These are phyloP conservation scores for Sebastolobus alascanus DNA, from an alignment of 2,797 vertebrate species.

Conservation along the genomic window DNA sequence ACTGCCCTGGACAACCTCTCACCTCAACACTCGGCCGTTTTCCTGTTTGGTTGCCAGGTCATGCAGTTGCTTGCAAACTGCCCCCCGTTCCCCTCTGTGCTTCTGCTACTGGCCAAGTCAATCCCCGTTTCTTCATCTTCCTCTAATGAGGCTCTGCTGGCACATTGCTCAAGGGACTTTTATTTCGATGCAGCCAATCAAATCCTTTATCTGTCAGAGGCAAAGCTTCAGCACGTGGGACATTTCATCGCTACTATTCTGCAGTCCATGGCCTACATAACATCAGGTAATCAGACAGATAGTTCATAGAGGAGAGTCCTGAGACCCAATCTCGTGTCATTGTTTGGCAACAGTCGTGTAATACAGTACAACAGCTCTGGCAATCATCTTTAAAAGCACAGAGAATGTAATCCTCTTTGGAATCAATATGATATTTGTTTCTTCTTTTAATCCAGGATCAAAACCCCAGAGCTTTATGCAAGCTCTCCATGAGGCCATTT, in stretches of 20 bases:
- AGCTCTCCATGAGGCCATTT: slow-evolving; percentile 82
- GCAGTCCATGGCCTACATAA: slow-evolving; percentile 86
- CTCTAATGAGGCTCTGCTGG: slow-evolving; percentile 59
- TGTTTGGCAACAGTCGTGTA: slow-evolving; percentile 6
- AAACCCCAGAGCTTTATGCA: slow-evolving; percentile 74
- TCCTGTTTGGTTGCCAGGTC: slow-evolving; percentile 87
- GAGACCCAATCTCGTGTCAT: slow-evolving; percentile 20
- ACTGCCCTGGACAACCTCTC: slow-evolving; percentile 85
- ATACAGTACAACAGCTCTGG: slow-evolving; percentile 7
- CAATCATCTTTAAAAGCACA: slow-evolving; percentile 43
- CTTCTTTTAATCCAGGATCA: slow-evolving; percentile 64
- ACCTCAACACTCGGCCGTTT: slow-evolving; percentile 84
- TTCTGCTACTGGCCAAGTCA: slow-evolving; percentile 84
- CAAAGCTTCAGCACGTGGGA: slow-evolving; percentile 84
- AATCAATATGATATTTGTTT: slow-evolving; percentile 26
- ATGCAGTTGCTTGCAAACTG: slow-evolving; percentile 78
- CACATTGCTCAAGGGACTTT: slow-evolving; percentile 80
- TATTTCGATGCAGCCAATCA: slow-evolving; percentile 87
- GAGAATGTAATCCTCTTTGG: slow-evolving; percentile 46
- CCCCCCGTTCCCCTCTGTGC: slow-evolving; percentile 77
- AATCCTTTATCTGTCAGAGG: slow-evolving; percentile 86
- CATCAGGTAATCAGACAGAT: slow-evolving; percentile 79
- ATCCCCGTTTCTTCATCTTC: slow-evolving; percentile 73
- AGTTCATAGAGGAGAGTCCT: slow-evolving; percentile 1
- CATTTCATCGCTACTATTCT: slow-evolving; percentile 84